Conservation (phyloP, 2,797 vertebrate genomes). For the Huso huso region DNA sequence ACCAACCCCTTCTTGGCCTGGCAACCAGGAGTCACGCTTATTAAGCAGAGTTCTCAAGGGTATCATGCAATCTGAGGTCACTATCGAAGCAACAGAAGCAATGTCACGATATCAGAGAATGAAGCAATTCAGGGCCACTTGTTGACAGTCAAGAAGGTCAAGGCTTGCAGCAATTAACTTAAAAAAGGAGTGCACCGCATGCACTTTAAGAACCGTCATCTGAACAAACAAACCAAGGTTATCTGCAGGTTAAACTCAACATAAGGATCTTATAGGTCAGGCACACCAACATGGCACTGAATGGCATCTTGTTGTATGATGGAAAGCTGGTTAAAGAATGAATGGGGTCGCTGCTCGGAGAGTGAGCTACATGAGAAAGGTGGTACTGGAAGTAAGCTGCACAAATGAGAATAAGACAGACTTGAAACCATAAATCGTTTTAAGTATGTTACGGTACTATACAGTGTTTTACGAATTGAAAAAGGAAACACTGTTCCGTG, state of each 20-base stretch:
- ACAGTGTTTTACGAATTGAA: too few species aligned
- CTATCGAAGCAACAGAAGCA: constrained; percentile 72
- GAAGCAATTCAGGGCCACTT: constrained; percentile 65
- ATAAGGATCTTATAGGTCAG: background rate
- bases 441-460: too few species aligned
- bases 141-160: constrained; percentile 66
- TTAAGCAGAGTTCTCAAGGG: constrained; percentile 80
- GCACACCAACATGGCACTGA: background rate
- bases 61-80: constrained; percentile 76
- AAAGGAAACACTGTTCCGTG: too few species aligned
- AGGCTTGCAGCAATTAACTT: constrained; percentile 60
- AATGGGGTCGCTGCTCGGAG: too few species aligned
- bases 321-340: too few species aligned
- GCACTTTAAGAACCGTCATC: constrained; percentile 64
- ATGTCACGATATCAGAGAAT: constrained; percentile 76
- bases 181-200: constrained; percentile 58
- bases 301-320: too few species aligned
- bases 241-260: constrained; percentile 55
- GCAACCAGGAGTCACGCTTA: constrained; percentile 86
- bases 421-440: too few species aligned
- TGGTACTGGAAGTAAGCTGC: too few species aligned
- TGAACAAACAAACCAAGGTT: constrained; percentile 69
- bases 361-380: too few species aligned
- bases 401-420: too few species aligned
- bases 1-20: constrained; percentile 33